These are phyloP conservation scores for Diarsia mendica DNA, from an alignment of 2,888 invertebrate species.

Conservation along the genomic window DNA sequence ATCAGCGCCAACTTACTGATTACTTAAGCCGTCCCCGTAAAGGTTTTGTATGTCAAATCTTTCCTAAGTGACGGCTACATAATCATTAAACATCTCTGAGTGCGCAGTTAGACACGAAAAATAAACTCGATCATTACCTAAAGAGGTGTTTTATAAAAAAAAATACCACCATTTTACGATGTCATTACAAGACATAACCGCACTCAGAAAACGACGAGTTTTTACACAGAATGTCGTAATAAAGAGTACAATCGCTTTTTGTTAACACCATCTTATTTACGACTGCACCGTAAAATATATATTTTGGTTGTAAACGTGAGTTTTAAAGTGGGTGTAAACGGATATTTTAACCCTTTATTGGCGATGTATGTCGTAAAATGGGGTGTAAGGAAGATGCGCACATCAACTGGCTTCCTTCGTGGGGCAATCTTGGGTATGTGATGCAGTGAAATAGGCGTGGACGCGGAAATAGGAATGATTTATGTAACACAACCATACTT, in stretches of 20 bases:
- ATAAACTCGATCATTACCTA: conserved; percentile 5
- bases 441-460: background rate
- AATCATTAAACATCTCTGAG: too few species aligned
- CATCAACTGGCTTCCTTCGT: conserved; percentile 6
- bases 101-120: background rate
- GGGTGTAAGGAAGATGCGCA: conserved; percentile 1
- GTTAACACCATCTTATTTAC: conserved; percentile 68
- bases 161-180: conserved; percentile 58
- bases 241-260: conserved; percentile 72
- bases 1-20: too few species aligned
- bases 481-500: too few species aligned
- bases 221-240: conserved; percentile 65
- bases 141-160: conserved; percentile 25
- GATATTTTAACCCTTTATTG: conserved; percentile 53
- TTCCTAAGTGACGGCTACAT: too few species aligned
- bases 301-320: conserved; percentile 59
- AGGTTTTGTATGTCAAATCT: too few species aligned
- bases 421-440: background rate
- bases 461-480: background rate
- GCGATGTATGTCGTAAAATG: conserved; percentile 31
- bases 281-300: conserved; percentile 63
- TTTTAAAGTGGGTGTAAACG: conserved; percentile 63
- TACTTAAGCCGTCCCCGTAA: too few species aligned
- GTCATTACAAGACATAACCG: conserved; percentile 66
- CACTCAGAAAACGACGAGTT: conserved; percentile 57